Evolutionary conservation across 2,888 invertebrate species (phyloP), one percentile per base, ranked within the genome.

Genomic region (Pristionchus arcanus): DNA sequence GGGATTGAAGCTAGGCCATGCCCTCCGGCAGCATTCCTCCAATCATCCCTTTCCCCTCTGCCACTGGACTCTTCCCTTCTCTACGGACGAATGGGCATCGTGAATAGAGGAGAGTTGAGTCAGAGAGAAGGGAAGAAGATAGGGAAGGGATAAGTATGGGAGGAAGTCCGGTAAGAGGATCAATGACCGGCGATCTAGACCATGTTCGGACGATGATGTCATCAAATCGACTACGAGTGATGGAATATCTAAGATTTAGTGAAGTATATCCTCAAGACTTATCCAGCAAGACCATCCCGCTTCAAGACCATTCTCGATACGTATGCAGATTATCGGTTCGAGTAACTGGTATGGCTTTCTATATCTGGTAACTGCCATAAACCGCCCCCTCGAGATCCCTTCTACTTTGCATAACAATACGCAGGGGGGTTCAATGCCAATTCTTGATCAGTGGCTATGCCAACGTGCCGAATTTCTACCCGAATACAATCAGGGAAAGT

Each of bases 91-190:
- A 28, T 25, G 81, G n/a, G 81, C 81, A 81, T 49, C 7, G 49
- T 81, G 81, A 81, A 81, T 81, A 28, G 81, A 53, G 81, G 49
- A 81, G 19, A 49, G n/a, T 31, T 28, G 68, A 68, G 68, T 68
- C 68, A 68, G 71, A 71, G 71, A 25, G 25, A n/a, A n/a, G 34
- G 31, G 34, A 28, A 42, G 81, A 25, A 81, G 81, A 49, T n/a
- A 81, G 81, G 25, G 49, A 34, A 28, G 28, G 28, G 81, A 81
- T 81, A 25, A 81, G 81, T 74, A 37, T 11, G 71, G 34, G 71
- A 71, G 81, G 81, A 81, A 81, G 81, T 81, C 81, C 81, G 49
- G 81, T 81, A 81, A 74, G 74, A 74, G 81, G 81, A 81, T 81
- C 15, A 15, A 63, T 49, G 74, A 74, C 68, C 74, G 71, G 28